Evolutionary conservation across 2,888 invertebrate genomes (phyloP).

Genomic region (Cybosia mesomella): DNA sequence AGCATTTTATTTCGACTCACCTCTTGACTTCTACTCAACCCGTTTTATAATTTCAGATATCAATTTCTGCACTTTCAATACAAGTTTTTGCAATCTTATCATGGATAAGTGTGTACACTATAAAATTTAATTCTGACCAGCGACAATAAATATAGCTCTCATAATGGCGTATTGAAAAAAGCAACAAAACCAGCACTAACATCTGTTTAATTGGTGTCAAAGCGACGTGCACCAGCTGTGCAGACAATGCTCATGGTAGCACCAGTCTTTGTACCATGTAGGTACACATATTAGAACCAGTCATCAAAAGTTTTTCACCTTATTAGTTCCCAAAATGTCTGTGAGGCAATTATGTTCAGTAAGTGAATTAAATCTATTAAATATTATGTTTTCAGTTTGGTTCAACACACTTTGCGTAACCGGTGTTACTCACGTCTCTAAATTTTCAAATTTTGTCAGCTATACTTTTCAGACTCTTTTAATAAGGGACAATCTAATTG

Average conservation of each 20-base stretch:
- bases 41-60: too few relatives aligned
- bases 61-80: too few relatives aligned
- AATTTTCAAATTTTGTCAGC: background rate
- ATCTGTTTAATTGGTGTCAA: constrained; percentile 60
- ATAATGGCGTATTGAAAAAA: constrained; percentile 41
- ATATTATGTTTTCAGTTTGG: background rate
- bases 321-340: background rate
- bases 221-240: constrained; percentile 59
- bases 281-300: constrained; percentile 40
- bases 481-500: too few relatives aligned
- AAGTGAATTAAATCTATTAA: too few relatives aligned
- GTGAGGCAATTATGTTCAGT: background rate
- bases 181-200: constrained; percentile 46
- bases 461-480: background rate
- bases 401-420: background rate
- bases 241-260: constrained; percentile 49
- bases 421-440: background rate
- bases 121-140: constrained; percentile 18
- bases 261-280: constrained; percentile 44
- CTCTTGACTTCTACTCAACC: too few relatives aligned
- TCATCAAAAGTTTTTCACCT: constrained; percentile 28
- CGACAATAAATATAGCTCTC: constrained; percentile 16
- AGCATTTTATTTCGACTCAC: too few relatives aligned
- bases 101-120: background rate
- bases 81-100: background rate